phyloP scores from a whole-genome alignment of 2,888 invertebrate species.

The Orthosia incerta region DNA sequence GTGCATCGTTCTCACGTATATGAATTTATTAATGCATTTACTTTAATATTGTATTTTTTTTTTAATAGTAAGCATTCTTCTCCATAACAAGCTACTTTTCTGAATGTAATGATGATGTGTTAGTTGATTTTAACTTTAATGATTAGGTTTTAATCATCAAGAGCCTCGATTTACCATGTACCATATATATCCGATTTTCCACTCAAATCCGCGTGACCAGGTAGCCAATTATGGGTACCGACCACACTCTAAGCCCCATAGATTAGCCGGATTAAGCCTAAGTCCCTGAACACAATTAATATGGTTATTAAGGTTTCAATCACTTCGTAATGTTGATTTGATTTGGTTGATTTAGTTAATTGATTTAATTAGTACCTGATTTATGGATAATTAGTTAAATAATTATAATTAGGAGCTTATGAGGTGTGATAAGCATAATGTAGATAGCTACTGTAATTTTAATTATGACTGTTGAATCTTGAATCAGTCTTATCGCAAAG shows the following conservation, averaged over 20 bases:
- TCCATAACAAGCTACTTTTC: too few relatives aligned
- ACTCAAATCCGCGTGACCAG: conserved; percentile 50
- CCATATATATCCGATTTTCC: conserved; percentile 39
- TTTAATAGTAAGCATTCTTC: too few relatives aligned
- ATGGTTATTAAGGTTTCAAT: conserved; percentile 82
- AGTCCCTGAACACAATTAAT: conserved; percentile 80
- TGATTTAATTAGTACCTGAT: conserved; percentile 61
- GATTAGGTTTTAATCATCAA: background rate
- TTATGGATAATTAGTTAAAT: conserved; percentile 50
- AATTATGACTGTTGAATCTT: background rate
- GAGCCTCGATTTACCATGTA: background rate
- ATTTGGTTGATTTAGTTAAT: conserved; percentile 72
- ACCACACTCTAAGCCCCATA: conserved; percentile 64
- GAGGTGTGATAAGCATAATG: conserved; percentile 12
- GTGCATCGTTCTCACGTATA: too few relatives aligned
- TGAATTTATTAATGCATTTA: too few relatives aligned
- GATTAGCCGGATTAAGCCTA: conserved; percentile 70
- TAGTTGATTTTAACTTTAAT: too few relatives aligned
- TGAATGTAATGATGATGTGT: too few relatives aligned
- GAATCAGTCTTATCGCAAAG: background rate
- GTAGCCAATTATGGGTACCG: conserved; percentile 69
- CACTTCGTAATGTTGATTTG: conserved; percentile 73
- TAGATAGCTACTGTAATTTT: too few relatives aligned
- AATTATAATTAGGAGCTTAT: conserved; percentile 38
- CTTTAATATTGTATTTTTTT: too few relatives aligned